Conservation (phyloP, 2,797 vertebrate genomes). For the Xyrichtys novacula region DNA sequence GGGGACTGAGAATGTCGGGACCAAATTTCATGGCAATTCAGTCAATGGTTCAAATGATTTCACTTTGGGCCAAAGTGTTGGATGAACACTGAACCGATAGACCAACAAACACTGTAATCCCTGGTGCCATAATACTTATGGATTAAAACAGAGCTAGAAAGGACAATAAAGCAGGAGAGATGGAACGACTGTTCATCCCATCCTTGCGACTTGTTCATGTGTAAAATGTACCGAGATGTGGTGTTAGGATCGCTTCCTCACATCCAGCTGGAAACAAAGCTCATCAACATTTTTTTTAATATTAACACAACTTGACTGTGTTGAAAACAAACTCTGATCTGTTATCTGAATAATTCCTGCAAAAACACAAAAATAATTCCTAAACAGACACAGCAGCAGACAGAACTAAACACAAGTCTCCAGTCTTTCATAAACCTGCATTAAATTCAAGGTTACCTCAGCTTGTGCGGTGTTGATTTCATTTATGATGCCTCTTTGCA, state of each 20-base stretch:
- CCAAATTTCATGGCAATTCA: slow-evolving; percentile 39
- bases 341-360: not conserved
- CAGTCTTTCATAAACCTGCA: slow-evolving; percentile 12
- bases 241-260: not conserved
- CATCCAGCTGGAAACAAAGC: slow-evolving; percentile 1
- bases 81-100: slow-evolving; percentile 30
- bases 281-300: not conserved
- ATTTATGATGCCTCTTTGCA: slow-evolving; percentile 50
- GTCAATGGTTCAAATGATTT: slow-evolving; percentile 50
- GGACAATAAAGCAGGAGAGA: slow-evolving; percentile 24
- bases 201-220: not conserved
- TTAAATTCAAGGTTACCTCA: slow-evolving; percentile 54
- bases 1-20: slow-evolving; percentile 23
- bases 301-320: not conserved
- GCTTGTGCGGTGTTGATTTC: slow-evolving; percentile 53
- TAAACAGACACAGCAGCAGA: not conserved
- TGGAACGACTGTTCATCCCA: not conserved
- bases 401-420: not conserved
- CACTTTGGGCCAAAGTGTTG: slow-evolving; percentile 17
- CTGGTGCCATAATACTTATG: slow-evolving; percentile 24
- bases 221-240: not conserved
- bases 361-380: not conserved
- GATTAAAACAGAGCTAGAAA: slow-evolving; percentile 42
- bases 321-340: not conserved
- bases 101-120: slow-evolving; percentile 42